These are phyloP conservation scores for Clarias magur DNA, from an alignment of 2,113 vertebrate species.

Conservation along the genomic window DNA sequence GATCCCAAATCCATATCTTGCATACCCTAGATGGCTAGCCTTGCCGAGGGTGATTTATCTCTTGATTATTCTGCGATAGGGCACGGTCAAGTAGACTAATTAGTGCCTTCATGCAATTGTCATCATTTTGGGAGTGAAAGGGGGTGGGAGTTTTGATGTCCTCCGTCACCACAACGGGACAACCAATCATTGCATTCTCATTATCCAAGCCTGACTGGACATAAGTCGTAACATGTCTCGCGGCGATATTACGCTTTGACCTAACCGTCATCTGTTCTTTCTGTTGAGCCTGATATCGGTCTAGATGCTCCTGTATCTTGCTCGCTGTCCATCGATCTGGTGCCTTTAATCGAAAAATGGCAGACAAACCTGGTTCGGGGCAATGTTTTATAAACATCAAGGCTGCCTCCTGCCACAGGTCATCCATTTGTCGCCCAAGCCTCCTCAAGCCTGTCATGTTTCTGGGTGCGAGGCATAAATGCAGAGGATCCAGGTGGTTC, in stretches of 20 bases:
- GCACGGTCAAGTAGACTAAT: not conserved
- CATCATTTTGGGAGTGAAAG: not conserved
- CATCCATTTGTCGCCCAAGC: not conserved
- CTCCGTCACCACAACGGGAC: not conserved
- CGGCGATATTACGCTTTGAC: not conserved
- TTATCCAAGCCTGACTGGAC: no score
- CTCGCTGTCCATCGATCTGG: not conserved
- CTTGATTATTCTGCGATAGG: not conserved
- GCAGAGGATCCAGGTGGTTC: no score
- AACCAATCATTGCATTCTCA: no score
- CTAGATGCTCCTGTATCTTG: not conserved
- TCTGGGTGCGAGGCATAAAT: no score
- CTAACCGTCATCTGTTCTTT: not conserved
- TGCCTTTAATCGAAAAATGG: not conserved
- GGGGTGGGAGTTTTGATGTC: no score
- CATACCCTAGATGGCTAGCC: not conserved
- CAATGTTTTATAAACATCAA: not conserved
- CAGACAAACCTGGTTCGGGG: not conserved
- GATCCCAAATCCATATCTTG: constrained; percentile 10
- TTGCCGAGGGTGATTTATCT: not conserved
- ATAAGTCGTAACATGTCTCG: no score
- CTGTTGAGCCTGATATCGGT: not conserved
- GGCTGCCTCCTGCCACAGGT: not conserved
- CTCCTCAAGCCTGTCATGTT: no score
- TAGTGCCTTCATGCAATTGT: not conserved